A percentile compares a stretch with the other conserved stretches of the same genome.
These are phyloP conservation scores for Atrina japonica DNA, from an alignment of 2,888 invertebrate species.

Conservation along the genomic window DNA sequence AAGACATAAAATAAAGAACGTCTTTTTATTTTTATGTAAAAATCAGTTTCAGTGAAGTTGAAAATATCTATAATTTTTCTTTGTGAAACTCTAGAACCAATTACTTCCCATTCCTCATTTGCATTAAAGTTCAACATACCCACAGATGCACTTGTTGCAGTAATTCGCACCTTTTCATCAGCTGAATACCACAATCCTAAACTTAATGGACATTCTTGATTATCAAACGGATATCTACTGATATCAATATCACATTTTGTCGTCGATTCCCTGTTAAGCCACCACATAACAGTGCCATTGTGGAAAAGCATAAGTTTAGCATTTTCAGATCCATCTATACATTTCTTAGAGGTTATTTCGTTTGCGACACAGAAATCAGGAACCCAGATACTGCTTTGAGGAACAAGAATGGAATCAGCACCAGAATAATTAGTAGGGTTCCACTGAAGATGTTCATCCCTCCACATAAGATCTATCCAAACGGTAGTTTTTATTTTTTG, in stretches of 20 bases:
- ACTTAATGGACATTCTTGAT: constrained; percentile 7
- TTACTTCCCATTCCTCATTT: constrained; percentile 19
- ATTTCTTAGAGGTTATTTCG: constrained; percentile 23
- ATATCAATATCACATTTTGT: constrained; percentile 23
- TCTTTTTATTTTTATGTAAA: constrained; percentile 1
- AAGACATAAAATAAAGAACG: constrained; percentile 11
- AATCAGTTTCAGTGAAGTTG: constrained; percentile 24
- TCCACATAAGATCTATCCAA: constrained; percentile 23
- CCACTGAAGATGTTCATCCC: constrained; percentile 13
- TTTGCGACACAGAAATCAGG: constrained; percentile 28
- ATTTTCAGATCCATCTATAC: constrained; percentile 6
- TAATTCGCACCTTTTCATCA: constrained; percentile 4
- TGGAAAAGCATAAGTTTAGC: neutral
- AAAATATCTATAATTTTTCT: neutral
- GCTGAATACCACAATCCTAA: constrained; percentile 27
- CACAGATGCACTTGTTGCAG: neutral
- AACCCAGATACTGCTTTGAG: constrained; percentile 10
- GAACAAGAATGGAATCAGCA: constrained; percentile 6
- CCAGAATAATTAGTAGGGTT: neutral
- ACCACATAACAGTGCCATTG: constrained; percentile 5
- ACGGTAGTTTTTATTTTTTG: constrained; percentile 13
- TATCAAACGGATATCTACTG: constrained; percentile 21
- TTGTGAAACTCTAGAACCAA: neutral
- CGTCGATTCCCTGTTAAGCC: neutral
- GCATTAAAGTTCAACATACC: neutral